Base-by-base conservation (phyloP, 2,888 invertebrate genomes). In the Tenthredo notha region DNA sequence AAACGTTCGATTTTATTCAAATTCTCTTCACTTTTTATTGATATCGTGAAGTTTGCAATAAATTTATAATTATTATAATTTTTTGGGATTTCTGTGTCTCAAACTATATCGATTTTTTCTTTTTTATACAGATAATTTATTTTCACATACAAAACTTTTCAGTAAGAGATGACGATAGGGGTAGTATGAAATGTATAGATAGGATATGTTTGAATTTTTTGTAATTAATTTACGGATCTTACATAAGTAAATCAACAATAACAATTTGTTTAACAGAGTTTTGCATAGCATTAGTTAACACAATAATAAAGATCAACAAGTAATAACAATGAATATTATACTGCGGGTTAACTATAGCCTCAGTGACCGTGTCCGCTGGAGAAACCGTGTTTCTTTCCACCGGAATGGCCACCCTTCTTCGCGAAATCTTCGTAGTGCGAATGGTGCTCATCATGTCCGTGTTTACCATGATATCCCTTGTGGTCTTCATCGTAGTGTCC, bases 401-500 rank as follows among this genome's bases (percentile, higher is more conserved):
- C 94, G 75, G 95, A 94, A 85, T 95, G 95, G 70, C 95, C 95
- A 0, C 95, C 95, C 89, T 96, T 95, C 90, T 95, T 96, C 72
- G 95, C 96, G 88, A 95, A 95, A 61, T 95, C 93, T 3, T 95
- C 93, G 40, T 95, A 95, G 87, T 95, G 95, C 4, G 94, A 94
- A 88, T 96, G 94, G 88, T 96, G 95, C 43, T 95, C 94, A 74
- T 96, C 95, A 89, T 96, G 95, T 0, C 96, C 96, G 25, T 95
- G 94, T 78, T 95, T 95, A 2, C 95, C 95, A 84, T 95, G 94
- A 92, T 95, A 94, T 0, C 96, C 96, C 87, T 95, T 95, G 91
- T 96, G 96, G 87, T 96, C 96, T 18, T 95, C 95, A 87, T 96
- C 95, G 86, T 95, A 92, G 89, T 96, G 95, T 0, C 96, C 96